Evolutionary conservation across 2,888 invertebrate genomes (phyloP).

Genomic region (Trissoscelio sp.): DNA sequence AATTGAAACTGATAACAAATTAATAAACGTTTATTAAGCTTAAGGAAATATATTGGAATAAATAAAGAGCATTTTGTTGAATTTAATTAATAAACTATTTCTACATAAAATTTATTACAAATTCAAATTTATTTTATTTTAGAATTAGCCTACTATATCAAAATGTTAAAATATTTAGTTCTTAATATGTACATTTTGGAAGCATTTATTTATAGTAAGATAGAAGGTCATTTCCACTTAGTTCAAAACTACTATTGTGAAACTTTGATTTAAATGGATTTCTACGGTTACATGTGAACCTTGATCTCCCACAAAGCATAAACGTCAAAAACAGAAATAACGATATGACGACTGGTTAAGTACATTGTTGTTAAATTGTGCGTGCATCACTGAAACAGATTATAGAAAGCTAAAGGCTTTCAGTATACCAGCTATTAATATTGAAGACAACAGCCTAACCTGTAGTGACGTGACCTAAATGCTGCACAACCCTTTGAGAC

Average conservation of each 20-base stretch:
- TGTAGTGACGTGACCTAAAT: constrained; percentile 72
- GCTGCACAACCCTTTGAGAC: constrained; percentile 69
- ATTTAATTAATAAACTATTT: too few relatives aligned
- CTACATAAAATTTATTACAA: too few relatives aligned
- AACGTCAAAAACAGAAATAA: constrained; percentile 9
- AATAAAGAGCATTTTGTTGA: too few relatives aligned
- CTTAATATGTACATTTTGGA: not conserved
- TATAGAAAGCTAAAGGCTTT: constrained; percentile 58
- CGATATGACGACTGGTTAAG: constrained; percentile 4
- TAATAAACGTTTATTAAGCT: too few relatives aligned
- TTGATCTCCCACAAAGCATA: constrained; percentile 10
- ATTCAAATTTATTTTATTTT: too few relatives aligned
- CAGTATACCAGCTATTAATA: constrained; percentile 48
- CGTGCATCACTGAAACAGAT: constrained; percentile 39
- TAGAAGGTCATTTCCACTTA: not conserved
- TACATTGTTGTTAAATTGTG: constrained; percentile 50
- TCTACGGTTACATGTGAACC: not conserved
- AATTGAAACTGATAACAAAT: too few relatives aligned
- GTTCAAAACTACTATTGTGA: not conserved
- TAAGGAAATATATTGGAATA: too few relatives aligned
- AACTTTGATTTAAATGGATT: not conserved
- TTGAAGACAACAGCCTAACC: constrained; percentile 67
- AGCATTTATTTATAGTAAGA: not conserved
- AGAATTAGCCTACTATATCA: too few relatives aligned
- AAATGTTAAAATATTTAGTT: too few relatives aligned